Evolutionary conservation across 2,113 vertebrate species (phyloP), one percentile per base, ranked within the genome.

Genomic region (Promerops cafer): DNA sequence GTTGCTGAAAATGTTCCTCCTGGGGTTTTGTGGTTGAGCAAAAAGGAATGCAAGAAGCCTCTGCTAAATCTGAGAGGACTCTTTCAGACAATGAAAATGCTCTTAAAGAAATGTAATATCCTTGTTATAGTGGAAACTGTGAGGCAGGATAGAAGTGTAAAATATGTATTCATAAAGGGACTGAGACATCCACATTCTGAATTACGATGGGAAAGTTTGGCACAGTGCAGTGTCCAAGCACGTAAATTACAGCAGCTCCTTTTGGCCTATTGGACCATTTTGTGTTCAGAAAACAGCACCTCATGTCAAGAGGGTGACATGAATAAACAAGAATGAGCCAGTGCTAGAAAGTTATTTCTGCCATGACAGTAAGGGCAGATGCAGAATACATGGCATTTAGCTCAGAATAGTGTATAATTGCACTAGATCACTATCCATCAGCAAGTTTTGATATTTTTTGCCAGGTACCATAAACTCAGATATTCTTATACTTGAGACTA

Each of bases 401-500:
- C 44, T 89, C 35, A 35, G n/a, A 65, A 50, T 31, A 49, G 59
- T 42, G 7, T 50, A 50, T 72, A 93, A 90, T 81, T 80, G 85
- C 50, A 88, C 35, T 49, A 39, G 59, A 75, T 71, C 40, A 33
- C 75, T 70, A 35, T 64, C 63, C 30, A 27, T 64, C 52, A 78
- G 47, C 44, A 84, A 75, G 83, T 88, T 89, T 70, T 50, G 71
- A 14, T 77, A 13, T 39, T 91, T 90, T 86, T 87, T 80, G 31
- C 68, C 42, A 83, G 66, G 59, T 93, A 70, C 72, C 57, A 87
- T 94, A 96, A 57, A 53, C 49, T 65, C 47, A 57, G 21, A 54
- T 94, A 47, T 86, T 87, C 94, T 96, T 95, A 94, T 75, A 94
- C 50, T 93, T 89, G 94, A 96, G 96, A 98, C 95, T 96, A 97